Percentiles rank a stretch among this genome's conserved stretches.
Evolutionary conservation across 2,888 invertebrate species (phyloP).

Genomic region (Drosophila rellima): DNA sequence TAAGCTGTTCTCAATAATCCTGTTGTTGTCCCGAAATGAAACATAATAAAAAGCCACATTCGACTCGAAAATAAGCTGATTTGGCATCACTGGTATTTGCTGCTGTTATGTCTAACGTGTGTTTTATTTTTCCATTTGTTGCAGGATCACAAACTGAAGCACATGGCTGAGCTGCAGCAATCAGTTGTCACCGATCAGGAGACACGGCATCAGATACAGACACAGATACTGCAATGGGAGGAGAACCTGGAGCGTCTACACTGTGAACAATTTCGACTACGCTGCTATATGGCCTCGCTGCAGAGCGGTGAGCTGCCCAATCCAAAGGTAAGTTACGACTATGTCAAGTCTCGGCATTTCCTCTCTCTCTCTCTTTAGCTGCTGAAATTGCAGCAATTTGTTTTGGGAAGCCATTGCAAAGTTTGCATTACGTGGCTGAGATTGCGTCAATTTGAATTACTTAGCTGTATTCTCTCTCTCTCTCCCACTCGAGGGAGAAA

Average conservation of each 20-base stretch:
- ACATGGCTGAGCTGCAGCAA: slow-evolving; percentile 99
- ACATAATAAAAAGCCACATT: no score
- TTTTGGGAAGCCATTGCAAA: slow-evolving; percentile 51
- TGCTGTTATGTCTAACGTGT: slow-evolving; percentile 48
- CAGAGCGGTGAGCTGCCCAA: slow-evolving; percentile 98
- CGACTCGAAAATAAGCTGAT: no score
- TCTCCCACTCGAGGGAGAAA: not conserved
- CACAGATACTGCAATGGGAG: slow-evolving; percentile 98
- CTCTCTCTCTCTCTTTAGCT: not conserved
- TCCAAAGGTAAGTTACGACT: slow-evolving; percentile 92
- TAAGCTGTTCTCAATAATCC: no score
- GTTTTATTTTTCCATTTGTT: slow-evolving; percentile 16
- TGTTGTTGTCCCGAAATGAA: no score
- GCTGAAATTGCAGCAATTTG: slow-evolving; percentile 14
- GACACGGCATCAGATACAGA: slow-evolving; percentile 95
- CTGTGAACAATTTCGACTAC: slow-evolving; percentile 97
- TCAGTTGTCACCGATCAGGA: slow-evolving; percentile 98
- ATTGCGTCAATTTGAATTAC: slow-evolving; percentile 67
- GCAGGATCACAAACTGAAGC: slow-evolving; percentile 98
- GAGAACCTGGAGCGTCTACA: slow-evolving; percentile 98
- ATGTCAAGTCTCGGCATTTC: no score
- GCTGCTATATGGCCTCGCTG: slow-evolving; percentile 98
- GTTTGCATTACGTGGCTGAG: slow-evolving; percentile 55
- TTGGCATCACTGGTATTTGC: no score
- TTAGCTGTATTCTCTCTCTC: slow-evolving; percentile 32